Evolutionary conservation across 2,113 vertebrate genomes (phyloP).

Genomic region (Bucco capensis): DNA sequence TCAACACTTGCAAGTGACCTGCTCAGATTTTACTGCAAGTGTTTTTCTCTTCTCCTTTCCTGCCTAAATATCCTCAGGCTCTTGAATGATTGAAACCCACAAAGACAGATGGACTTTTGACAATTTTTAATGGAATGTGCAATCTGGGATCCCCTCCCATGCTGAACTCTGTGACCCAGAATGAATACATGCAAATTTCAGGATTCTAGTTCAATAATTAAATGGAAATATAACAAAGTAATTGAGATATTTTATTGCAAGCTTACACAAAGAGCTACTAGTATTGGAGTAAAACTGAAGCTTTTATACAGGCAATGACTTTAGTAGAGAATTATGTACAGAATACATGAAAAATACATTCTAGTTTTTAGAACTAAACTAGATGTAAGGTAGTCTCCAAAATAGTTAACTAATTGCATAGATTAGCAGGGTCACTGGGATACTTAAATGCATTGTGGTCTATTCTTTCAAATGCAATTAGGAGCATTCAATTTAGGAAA

Average conservation of each 20-base stretch:
- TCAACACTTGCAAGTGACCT: neutral
- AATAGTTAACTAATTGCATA: constrained; percentile 49
- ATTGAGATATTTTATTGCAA: neutral
- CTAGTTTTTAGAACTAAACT: neutral
- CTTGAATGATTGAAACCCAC: constrained; percentile 13
- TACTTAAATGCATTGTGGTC: constrained; percentile 33
- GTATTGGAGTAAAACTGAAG: neutral
- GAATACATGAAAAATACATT: neutral
- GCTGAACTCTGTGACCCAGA: constrained; percentile 32
- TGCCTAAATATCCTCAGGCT: constrained; percentile 7
- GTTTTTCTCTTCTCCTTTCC: neutral
- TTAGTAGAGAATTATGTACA: neutral
- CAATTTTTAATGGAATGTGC: constrained; percentile 53
- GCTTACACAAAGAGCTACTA: neutral
- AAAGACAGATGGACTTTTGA: constrained; percentile 44
- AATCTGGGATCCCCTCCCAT: constrained; percentile 20
- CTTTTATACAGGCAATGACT: neutral
- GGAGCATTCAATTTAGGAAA: constrained; percentile 53
- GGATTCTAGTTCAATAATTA: constrained; percentile 35
- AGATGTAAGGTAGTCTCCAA: neutral
- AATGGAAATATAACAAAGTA: constrained; percentile 19
- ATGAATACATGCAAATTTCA: constrained; percentile 18
- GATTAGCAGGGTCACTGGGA: constrained; percentile 22
- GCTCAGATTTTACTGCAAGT: neutral
- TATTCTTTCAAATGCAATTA: constrained; percentile 63